Evolutionary conservation across 2,888 invertebrate species (phyloP).

Genomic region (Caenorhabditis becei): DNA sequence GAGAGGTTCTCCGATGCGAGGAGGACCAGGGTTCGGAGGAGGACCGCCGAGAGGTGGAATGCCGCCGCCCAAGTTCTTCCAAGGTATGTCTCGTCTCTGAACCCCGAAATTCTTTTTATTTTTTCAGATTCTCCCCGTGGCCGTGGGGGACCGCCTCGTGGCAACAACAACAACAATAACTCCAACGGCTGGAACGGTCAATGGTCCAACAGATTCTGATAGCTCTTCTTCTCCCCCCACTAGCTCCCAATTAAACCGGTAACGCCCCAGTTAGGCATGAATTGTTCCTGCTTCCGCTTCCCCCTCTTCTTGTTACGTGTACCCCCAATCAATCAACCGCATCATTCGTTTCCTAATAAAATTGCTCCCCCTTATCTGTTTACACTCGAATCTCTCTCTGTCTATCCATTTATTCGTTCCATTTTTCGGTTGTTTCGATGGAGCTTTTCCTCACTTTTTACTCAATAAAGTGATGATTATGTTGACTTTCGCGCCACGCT

Average conservation of each 20-base stretch:
- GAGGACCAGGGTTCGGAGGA: conserved; percentile 18
- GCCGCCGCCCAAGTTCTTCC: conserved; percentile 21
- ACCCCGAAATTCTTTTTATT: neutral
- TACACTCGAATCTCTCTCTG: neutral
- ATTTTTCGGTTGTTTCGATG: neutral
- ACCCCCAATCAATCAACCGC: no score
- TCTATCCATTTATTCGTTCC: neutral
- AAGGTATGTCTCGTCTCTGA: neutral
- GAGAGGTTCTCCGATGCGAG: conserved; percentile 3
- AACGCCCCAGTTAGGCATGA: neutral
- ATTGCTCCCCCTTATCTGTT: neutral
- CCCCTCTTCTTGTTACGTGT: neutral
- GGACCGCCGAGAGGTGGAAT: conserved; percentile 26
- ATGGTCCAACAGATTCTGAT: neutral
- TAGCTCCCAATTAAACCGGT: neutral
- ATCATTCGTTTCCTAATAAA: neutral
- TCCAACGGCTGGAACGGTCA: conserved; percentile 4
- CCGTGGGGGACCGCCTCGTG: conserved; percentile 33
- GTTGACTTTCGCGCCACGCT: conserved; percentile 8
- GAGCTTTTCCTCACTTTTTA: conserved; percentile 5
- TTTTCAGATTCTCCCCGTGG: conserved; percentile 29
- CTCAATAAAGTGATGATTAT: conserved; percentile 22
- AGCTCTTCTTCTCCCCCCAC: no score
- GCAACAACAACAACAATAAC: neutral
- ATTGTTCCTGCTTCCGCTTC: neutral